Evolutionary conservation across 2,113 vertebrate species (phyloP), one percentile per base, ranked within the genome.

Genomic region (Hippoglossus stenolepis): DNA sequence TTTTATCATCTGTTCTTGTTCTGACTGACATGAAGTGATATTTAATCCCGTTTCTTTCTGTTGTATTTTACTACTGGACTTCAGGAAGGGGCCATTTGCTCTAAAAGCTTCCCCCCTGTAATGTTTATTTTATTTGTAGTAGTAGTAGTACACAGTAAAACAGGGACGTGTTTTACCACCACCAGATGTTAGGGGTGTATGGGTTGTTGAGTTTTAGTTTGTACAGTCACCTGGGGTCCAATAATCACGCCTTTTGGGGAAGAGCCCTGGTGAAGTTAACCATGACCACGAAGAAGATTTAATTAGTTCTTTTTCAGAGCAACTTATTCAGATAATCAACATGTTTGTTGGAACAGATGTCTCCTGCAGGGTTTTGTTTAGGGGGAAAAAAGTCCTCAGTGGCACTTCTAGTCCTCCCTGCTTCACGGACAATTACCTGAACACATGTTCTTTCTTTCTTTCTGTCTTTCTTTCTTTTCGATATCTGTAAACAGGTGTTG

Each of bases 401-500:
- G 28, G 28, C 14, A 78, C 26, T 64, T 72, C 23, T 40, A 4
- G 3, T 12, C 54, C 17, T 3, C 2, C 6, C 31, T 62, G 14
- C 70, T 38, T 73, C 14, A 24, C 24, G 59, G 54, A 63, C 54
- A 76, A 68, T 65, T 2, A 57, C 53, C 38, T 75, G 0, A 80
- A 70, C 23, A 49, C 70, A 26, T 40, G 12, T n/a, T 9, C 23
- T 38, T 28, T 31, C 59, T 17, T 4, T 45, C 73, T 51, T 24
- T 17, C 45, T 38, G 2, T 38, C 35, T 38, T 9, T 38, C 35
- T 38, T 9, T 51, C 15, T 47, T 47, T 18, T 60, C 7, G 18
- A 9, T n/a, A 66, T 80, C 56, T 86, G 13, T 70, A 65, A 56
- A 65, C 79, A 86, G 84, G 74, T 60, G 65, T 72, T 18, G 0